Evolutionary conservation across 2,888 invertebrate genomes (phyloP).

Genomic region (Drymonia ruficornis): DNA sequence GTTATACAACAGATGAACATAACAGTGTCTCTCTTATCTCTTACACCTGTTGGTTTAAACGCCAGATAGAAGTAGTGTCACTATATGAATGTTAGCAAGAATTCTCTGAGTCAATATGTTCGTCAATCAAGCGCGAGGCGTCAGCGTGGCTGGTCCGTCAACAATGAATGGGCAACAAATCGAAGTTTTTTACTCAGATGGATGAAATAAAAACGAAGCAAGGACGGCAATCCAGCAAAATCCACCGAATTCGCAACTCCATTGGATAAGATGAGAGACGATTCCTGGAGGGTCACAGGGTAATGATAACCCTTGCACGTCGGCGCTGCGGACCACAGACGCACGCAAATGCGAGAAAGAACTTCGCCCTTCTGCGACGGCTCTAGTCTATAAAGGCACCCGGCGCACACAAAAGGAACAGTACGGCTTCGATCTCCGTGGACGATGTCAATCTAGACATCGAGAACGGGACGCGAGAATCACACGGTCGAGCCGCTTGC

Average conservation of each 20-base stretch:
- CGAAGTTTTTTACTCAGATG: background rate
- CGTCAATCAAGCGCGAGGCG: constrained; percentile 1
- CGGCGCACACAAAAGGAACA: constrained; percentile 71
- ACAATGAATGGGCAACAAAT: background rate
- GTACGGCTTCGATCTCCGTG: constrained; percentile 73
- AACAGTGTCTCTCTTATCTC: background rate
- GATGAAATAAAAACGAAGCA: background rate
- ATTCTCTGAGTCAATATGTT: background rate
- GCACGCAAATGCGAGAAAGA: constrained; percentile 56
- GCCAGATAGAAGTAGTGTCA: background rate
- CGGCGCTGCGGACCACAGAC: constrained; percentile 61
- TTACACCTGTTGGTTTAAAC: background rate
- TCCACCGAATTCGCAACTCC: constrained; percentile 48
- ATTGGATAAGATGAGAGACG: constrained; percentile 52
- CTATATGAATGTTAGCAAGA: background rate
- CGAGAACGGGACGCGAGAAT: constrained; percentile 46
- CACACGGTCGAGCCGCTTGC: constrained; percentile 43
- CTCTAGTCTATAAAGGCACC: constrained; percentile 78
- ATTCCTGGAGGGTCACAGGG: constrained; percentile 56
- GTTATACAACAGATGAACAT: background rate
- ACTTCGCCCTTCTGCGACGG: constrained; percentile 73
- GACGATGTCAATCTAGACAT: constrained; percentile 69
- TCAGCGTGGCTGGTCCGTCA: background rate
- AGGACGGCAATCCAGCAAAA: constrained; percentile 1
- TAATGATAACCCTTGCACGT: constrained; percentile 66